A percentile compares a stretch with the other conserved stretches of the same genome.
These are phyloP conservation scores for Myotis pilosus DNA, from an alignment of 2,797 vertebrate species.

Conservation along the genomic window DNA sequence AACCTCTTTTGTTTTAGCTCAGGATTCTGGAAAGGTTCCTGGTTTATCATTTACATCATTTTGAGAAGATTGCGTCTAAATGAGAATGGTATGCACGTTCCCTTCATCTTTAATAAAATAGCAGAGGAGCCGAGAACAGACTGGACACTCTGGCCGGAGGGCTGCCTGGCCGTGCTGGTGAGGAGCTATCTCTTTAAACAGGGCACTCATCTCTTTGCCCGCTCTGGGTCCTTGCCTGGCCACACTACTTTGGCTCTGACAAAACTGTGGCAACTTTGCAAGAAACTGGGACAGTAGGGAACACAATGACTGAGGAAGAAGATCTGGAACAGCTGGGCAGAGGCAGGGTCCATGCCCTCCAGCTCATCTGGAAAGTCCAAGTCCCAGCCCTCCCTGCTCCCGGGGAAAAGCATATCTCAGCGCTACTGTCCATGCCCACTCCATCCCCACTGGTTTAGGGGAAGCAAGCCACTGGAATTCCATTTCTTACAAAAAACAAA, in stretches of 20 bases:
- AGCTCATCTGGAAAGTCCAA: neutral
- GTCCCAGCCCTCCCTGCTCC: rapidly evolving
- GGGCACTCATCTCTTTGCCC: neutral
- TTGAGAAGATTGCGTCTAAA: neutral
- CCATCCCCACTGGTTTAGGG: neutral
- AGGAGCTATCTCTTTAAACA: neutral
- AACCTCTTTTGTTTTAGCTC: neutral
- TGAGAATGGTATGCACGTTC: neutral
- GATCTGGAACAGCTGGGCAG: neutral
- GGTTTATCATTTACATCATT: neutral
- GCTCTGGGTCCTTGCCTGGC: neutral
- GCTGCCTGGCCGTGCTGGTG: neutral
- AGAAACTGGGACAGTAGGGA: neutral
- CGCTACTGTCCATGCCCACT: neutral
- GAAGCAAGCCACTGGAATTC: neutral
- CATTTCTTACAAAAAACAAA: constrained; percentile 2
- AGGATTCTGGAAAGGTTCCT: neutral
- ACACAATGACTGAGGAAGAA: neutral
- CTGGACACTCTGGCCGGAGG: neutral
- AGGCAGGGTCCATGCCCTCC: neutral
- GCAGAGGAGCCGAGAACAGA: neutral
- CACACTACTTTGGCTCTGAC: neutral
- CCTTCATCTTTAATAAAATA: neutral
- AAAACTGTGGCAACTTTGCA: neutral
- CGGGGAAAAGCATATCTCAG: neutral